phyloP scores from a whole-genome alignment of 2,797 vertebrate genomes.

The Paedocypris micromegethes region DNA sequence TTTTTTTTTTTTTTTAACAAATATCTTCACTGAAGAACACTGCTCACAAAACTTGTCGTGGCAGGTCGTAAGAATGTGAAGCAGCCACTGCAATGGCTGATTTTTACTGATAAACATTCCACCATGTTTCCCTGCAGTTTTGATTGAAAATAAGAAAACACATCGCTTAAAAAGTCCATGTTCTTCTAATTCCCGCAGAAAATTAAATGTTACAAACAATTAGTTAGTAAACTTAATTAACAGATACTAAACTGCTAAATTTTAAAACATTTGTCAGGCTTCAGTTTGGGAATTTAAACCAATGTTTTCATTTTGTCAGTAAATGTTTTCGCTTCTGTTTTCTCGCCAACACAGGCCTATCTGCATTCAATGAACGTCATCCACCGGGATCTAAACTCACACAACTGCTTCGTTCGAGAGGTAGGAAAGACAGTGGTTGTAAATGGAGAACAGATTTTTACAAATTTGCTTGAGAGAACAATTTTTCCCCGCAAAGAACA shows the following conservation, averaged over 20 bases:
- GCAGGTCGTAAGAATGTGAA: background rate
- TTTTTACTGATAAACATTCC: background rate
- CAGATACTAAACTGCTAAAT: too few species aligned
- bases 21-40: too few species aligned
- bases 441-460: background rate
- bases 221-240: too few species aligned
- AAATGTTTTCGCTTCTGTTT: background rate
- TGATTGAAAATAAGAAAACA: background rate
- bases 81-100: background rate
- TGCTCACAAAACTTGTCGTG: slow-evolving; percentile 1
- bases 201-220: too few species aligned
- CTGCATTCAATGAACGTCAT: slow-evolving; percentile 98
- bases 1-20: too few species aligned
- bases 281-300: too few species aligned
- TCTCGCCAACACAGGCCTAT: slow-evolving; percentile 76
- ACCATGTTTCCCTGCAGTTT: background rate
- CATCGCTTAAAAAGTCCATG: background rate
- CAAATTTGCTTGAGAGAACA: background rate
- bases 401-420: slow-evolving; percentile 95
- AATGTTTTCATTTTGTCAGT: too few species aligned
- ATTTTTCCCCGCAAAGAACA: slow-evolving; percentile 69
- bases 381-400: slow-evolving; percentile 93
- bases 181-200: too few species aligned
- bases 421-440: slow-evolving; percentile 61
- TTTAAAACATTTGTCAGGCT: too few species aligned